These are phyloP conservation scores for Eidolon dupreanum DNA, from an alignment of 2,797 vertebrate species.

Conservation along the genomic window DNA sequence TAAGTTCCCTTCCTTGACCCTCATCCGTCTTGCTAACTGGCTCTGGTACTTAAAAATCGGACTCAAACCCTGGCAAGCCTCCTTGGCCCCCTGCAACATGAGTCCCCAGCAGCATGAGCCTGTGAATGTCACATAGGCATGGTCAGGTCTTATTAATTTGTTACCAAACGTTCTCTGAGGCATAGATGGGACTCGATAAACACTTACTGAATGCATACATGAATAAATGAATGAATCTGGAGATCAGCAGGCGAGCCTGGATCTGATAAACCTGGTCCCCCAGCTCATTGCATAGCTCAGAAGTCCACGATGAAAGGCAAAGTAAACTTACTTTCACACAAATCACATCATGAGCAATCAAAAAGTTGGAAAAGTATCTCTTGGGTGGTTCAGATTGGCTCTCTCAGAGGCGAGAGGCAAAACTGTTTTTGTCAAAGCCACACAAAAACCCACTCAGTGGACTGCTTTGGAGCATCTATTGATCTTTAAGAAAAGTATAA, in stretches of 20 bases:
- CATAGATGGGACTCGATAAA: neutral
- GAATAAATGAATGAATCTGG: neutral
- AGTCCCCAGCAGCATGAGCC: neutral
- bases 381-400: neutral
- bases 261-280: neutral
- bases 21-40: neutral
- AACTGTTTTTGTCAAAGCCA: slow-evolving; percentile 44
- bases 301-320: slow-evolving; percentile 26
- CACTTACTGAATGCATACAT: neutral
- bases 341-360: slow-evolving; percentile 10
- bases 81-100: neutral
- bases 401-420: neutral
- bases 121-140: neutral
- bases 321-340: slow-evolving; percentile 45
- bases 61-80: neutral
- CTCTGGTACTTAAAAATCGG: neutral
- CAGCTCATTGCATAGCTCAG: neutral
- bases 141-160: neutral
- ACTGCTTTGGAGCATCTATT: slow-evolving; percentile 48
- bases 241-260: neutral
- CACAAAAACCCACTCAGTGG: neutral
- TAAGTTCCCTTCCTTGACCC: neutral
- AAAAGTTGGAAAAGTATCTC: slow-evolving; percentile 46
- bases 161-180: neutral
- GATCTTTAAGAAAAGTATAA: slow-evolving; percentile 63